Evolutionary conservation across 2,113 vertebrate genomes (phyloP).

Genomic region (Gymnocephalus cernua): DNA sequence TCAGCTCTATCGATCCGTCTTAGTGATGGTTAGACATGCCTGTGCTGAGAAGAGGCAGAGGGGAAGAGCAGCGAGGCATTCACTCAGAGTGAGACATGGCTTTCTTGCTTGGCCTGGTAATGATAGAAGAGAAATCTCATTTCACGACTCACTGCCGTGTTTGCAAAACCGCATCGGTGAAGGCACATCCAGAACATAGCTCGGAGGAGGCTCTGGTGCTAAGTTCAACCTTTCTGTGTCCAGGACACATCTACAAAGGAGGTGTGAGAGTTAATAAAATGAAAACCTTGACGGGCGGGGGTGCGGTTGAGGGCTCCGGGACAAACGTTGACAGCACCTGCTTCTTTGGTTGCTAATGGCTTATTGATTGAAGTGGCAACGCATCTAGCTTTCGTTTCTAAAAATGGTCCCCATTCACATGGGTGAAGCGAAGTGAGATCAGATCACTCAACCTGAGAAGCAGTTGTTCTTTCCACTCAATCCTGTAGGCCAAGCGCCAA

Average conservation of each 20-base stretch:
- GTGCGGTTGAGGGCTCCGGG: slow-evolving; percentile 50
- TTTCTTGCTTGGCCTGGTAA: slow-evolving; percentile 65
- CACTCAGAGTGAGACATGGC: slow-evolving; percentile 76
- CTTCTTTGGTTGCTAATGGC: slow-evolving; percentile 81
- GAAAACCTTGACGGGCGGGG: slow-evolving; percentile 43
- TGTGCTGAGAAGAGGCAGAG: slow-evolving; percentile 49
- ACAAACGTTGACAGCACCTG: slow-evolving; percentile 62
- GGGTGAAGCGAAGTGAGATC: slow-evolving; percentile 43
- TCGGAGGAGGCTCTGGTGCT: slow-evolving; percentile 44
- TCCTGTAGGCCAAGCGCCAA: slow-evolving; percentile 56
- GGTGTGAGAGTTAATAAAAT: slow-evolving; percentile 67
- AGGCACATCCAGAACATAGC: slow-evolving; percentile 61
- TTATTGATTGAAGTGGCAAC: slow-evolving; percentile 80
- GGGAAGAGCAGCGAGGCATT: slow-evolving; percentile 67
- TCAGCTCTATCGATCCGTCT: slow-evolving; percentile 78
- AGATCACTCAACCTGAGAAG: slow-evolving; percentile 54
- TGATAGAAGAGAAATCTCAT: slow-evolving; percentile 83
- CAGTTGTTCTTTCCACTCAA: slow-evolving; percentile 72
- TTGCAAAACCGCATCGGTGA: slow-evolving; percentile 73
- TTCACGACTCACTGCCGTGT: slow-evolving; percentile 84
- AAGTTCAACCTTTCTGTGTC: slow-evolving; percentile 67
- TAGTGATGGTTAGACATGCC: slow-evolving; percentile 73
- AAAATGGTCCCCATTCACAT: slow-evolving; percentile 42
- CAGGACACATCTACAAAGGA: slow-evolving; percentile 58
- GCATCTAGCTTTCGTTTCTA: slow-evolving; percentile 34